Evolutionary conservation across 64 coral and sea anemone species (phyloP).

Genomic region (Montipora sp.): DNA sequence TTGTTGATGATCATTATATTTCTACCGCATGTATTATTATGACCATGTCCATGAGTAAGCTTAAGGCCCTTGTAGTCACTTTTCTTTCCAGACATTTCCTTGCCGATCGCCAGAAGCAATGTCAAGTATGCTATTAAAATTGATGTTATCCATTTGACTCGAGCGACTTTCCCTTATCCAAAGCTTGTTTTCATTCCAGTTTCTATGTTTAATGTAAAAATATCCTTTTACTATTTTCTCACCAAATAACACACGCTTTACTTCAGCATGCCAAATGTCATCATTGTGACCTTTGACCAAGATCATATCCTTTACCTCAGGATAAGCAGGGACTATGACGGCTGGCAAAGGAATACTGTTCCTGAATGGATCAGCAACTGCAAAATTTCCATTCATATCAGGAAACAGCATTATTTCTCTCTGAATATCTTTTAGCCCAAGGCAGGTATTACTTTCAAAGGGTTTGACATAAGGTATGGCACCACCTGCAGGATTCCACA

Average conservation of each 20-base stretch:
- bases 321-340: conserved; percentile 46
- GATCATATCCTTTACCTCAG: neutral
- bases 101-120: conserved; percentile 62
- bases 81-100: conserved; percentile 46
- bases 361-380: conserved; percentile 70
- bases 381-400: conserved; percentile 64
- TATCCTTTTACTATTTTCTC: conserved; percentile 65
- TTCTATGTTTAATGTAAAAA: conserved; percentile 65
- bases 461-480: conserved; percentile 70
- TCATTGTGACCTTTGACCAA: conserved; percentile 60
- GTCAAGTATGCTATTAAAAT: conserved; percentile 46
- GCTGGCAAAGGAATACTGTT: conserved; percentile 43
- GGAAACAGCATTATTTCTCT: conserved; percentile 82
- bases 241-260: conserved; percentile 26
- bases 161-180: conserved; percentile 69
- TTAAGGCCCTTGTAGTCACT: neutral
- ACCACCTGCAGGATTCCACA: conserved; percentile 50
- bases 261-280: conserved; percentile 75
- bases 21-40: neutral
- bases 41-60: neutral
- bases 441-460: conserved; percentile 53
- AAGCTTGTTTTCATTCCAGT: conserved; percentile 62
- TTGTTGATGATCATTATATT: no score
- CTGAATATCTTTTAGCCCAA: conserved; percentile 53
- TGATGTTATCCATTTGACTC: conserved; percentile 69